Evolutionary conservation across 2,888 invertebrate genomes (phyloP).

Genomic region (Ectobius pallidus): DNA sequence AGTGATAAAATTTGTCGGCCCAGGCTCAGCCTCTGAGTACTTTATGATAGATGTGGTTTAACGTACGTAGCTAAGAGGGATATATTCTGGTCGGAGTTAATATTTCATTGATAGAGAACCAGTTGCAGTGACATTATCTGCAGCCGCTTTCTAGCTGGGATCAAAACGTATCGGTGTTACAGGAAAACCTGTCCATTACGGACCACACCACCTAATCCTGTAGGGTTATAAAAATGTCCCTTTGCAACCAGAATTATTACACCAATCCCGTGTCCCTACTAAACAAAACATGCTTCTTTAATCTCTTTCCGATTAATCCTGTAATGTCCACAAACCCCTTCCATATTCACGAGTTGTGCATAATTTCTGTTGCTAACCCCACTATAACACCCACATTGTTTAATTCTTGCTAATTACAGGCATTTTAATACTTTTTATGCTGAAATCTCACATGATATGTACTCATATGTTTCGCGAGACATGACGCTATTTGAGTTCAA

Average conservation of each 20-base stretch:
- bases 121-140: background rate
- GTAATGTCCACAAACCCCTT: background rate
- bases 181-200: background rate
- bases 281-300: background rate
- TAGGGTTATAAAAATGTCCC: background rate
- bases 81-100: too few species aligned
- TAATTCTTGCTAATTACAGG: background rate
- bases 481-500: too few species aligned
- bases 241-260: background rate
- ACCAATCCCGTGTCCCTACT: background rate
- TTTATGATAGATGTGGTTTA: too few species aligned
- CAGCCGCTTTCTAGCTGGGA: background rate
- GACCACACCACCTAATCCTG: background rate
- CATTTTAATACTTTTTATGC: background rate
- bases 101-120: background rate
- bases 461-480: too few species aligned
- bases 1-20: too few species aligned
- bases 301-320: background rate
- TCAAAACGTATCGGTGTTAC: background rate
- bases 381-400: background rate
- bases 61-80: too few species aligned
- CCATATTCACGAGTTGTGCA: background rate
- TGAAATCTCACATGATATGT: too few species aligned
- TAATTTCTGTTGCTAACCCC: background rate
- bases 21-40: too few species aligned